A percentile compares a stretch with the other conserved stretches of the same genome.
These are phyloP conservation scores for Ianthella basta DNA, from an alignment of 37 sponge, comb jelly and placozoan species.

Conservation along the genomic window DNA sequence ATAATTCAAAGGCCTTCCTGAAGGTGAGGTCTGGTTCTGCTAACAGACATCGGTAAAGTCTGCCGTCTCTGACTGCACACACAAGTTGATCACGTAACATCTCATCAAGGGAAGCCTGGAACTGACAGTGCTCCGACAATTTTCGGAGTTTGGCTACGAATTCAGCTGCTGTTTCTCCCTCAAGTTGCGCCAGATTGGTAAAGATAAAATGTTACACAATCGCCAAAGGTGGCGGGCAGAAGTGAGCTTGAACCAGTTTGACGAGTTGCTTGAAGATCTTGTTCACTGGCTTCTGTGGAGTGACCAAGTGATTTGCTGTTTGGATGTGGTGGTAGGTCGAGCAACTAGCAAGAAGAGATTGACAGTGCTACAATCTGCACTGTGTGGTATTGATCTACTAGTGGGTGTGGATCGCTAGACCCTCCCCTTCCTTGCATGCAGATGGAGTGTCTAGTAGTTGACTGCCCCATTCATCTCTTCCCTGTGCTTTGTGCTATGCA, in stretches of 20 bases:
- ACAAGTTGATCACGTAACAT: slow-evolving; percentile 46
- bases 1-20: slow-evolving; percentile 30
- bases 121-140: slow-evolving; percentile 29
- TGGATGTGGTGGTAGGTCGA: background rate
- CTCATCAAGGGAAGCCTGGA: slow-evolving; percentile 29
- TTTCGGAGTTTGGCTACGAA: slow-evolving; percentile 5
- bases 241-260: background rate
- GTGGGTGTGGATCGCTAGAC: too few species aligned
- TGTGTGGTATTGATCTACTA: too few species aligned
- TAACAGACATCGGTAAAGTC: slow-evolving; percentile 25
- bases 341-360: slow-evolving; percentile 1
- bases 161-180: slow-evolving; percentile 17
- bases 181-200: background rate
- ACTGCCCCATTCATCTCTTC: too few species aligned
- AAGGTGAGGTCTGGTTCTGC: slow-evolving; percentile 43
- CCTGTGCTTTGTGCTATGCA: too few species aligned
- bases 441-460: too few species aligned
- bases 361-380: too few species aligned
- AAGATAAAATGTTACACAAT: slow-evolving; percentile 10
- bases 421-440: too few species aligned
- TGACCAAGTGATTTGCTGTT: background rate
- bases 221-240: slow-evolving; percentile 9
- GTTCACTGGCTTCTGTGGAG: background rate
- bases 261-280: slow-evolving; percentile 10
- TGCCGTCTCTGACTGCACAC: slow-evolving; percentile 22